These are phyloP conservation scores for Cassiopea andromeda DNA, from an alignment of 30 jellyfish, hydroid and myxozoan genomes.

Conservation along the genomic window DNA sequence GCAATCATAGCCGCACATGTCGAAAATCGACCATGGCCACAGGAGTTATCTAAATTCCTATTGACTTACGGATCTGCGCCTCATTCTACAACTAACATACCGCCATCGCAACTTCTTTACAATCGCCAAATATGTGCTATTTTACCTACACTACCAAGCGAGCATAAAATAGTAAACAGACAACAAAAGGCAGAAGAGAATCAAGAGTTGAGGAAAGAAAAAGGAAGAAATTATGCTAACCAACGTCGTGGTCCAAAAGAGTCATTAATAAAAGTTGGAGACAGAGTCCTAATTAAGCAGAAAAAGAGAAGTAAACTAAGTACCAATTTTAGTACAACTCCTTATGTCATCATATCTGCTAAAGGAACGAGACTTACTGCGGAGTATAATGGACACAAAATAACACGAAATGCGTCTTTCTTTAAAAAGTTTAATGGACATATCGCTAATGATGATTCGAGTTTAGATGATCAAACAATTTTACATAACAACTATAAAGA, in stretches of 20 bases:
- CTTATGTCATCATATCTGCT: not conserved
- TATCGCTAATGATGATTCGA: too few relatives aligned
- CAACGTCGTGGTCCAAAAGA: not conserved
- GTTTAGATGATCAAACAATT: too few relatives aligned
- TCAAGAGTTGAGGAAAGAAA: constrained; percentile 2
- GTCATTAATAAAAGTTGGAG: not conserved
- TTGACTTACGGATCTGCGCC: constrained; percentile 51
- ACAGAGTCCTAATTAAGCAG: not conserved
- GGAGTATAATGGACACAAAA: not conserved
- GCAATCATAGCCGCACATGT: constrained; percentile 42
- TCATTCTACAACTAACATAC: constrained; percentile 35
- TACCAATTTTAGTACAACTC: not conserved
- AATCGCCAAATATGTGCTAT: constrained; percentile 13
- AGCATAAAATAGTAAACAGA: not conserved
- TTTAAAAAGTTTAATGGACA: too few relatives aligned
- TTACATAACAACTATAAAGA: too few relatives aligned
- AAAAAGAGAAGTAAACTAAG: not conserved
- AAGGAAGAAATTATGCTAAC: constrained; percentile 15
- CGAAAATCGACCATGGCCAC: constrained; percentile 39
- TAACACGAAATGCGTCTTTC: not conserved
- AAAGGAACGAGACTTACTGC: not conserved
- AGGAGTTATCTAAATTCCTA: constrained; percentile 35
- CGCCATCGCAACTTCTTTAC: constrained; percentile 50
- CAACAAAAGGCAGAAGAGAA: constrained; percentile 5
- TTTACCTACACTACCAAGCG: constrained; percentile 24